These are phyloP conservation scores for Eledona agricola DNA, from an alignment of 2,888 invertebrate species.

Conservation along the genomic window DNA sequence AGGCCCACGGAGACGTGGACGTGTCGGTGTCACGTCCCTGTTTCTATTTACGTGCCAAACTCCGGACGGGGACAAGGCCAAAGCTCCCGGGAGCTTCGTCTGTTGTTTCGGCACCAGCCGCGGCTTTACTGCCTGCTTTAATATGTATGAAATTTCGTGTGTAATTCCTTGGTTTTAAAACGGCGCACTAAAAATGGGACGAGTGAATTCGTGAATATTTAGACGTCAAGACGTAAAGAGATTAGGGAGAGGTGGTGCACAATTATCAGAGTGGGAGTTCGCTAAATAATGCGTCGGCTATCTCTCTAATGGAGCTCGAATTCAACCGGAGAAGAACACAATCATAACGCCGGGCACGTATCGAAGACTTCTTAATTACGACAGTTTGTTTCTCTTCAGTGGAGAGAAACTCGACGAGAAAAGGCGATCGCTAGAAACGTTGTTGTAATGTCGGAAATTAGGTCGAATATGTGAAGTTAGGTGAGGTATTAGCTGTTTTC, in stretches of 20 bases:
- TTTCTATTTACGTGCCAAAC: constrained; percentile 45
- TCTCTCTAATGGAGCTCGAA: constrained; percentile 34
- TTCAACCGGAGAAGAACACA: constrained; percentile 26
- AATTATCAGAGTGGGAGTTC: constrained; percentile 27
- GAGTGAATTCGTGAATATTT: too few species aligned
- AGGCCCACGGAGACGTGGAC: constrained; percentile 44
- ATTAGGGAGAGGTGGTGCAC: too few species aligned
- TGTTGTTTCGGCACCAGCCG: constrained; percentile 25
- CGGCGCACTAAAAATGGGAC: too few species aligned
- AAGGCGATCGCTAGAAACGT: constrained; percentile 20
- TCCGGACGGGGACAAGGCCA: constrained; percentile 24
- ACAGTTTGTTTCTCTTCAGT: constrained; percentile 33
- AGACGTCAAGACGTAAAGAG: too few species aligned
- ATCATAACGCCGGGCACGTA: constrained; percentile 37
- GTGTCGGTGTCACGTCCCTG: constrained; percentile 42
- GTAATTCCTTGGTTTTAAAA: constrained; percentile 30
- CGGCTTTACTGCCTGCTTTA: constrained; percentile 41
- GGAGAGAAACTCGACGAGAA: constrained; percentile 20
- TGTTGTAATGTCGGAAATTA: constrained; percentile 6
- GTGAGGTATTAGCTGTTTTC: constrained; percentile 39
- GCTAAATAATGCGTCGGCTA: constrained; percentile 31
- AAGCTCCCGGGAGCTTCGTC: constrained; percentile 32
- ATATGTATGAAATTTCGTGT: constrained; percentile 42
- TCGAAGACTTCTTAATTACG: constrained; percentile 35
- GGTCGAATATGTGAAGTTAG: constrained; percentile 22